Evolutionary conservation across 2,113 vertebrate genomes (phyloP), one percentile per base, ranked within the genome.

Genomic region (Nestor notabilis): DNA sequence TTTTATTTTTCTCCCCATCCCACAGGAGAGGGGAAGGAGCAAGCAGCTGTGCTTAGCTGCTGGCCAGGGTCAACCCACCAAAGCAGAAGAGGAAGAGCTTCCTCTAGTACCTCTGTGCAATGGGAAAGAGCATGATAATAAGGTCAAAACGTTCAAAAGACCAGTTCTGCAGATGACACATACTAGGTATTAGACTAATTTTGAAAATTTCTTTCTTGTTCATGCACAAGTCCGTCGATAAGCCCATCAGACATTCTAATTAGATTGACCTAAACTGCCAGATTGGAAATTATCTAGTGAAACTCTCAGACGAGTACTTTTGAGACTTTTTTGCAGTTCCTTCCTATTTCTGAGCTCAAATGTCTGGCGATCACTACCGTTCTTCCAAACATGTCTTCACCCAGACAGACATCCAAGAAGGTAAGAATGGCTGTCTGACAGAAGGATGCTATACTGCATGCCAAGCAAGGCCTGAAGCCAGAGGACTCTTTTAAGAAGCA

Each of bases 391-490:
- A 82, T 83, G 19, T 94, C 93, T 94, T 92, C 69, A 91, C 69
- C 33, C 80, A 92, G 89, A 93, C 64, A 93, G 71, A 70, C 33
- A 94, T 68, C 80, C 61, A 90, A 77, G 83, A 92, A 95, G 80
- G 80, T 87, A 97, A 87, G 83, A 81, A 90, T 43, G 94, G 72
- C 72, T 95, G 86, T 50, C 89, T 95, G 94, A 94, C 93, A 97
- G 96, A 94, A 87, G 61, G 92, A 72, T 65, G 52, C 39, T 81
- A 29, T 52, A 78, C 16, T 78, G 55, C 60, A 78, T 94, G 93
- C 94, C 95, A 97, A 92, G 80, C 50, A 95, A 95, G 44, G 83
- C 69, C 89, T 91, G 72, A 90, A 96, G 94, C 89, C 91, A 95
- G 65, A 75, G 29, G 15, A 66, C 6, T 64, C 95, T 83, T 95